Percentiles rank a stretch among this genome's conserved stretches.
These are phyloP conservation scores for Pantala flavescens DNA, from an alignment of 1,140 invertebrate species.

Conservation along the genomic window DNA sequence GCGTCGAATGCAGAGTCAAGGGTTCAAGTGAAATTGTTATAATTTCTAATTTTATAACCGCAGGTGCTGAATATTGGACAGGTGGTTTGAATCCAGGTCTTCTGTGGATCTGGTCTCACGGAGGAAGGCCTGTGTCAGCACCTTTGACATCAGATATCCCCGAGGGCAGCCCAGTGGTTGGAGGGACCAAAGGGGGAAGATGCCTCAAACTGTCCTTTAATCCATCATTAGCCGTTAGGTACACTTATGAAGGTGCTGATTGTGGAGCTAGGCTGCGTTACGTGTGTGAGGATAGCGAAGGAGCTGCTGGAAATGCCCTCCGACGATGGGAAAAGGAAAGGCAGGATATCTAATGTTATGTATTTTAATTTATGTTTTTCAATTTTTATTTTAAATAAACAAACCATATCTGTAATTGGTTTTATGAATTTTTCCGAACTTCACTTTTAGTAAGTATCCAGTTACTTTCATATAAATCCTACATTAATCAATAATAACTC, in stretches of 20 bases:
- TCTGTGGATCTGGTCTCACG: conserved; percentile 74
- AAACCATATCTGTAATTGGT: too few species aligned
- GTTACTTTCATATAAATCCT: too few species aligned
- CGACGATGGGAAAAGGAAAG: too few species aligned
- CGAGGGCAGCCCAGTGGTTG: conserved; percentile 37
- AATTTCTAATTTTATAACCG: too few species aligned
- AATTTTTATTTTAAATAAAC: too few species aligned
- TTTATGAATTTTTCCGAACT: too few species aligned
- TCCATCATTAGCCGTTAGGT: conserved; percentile 41
- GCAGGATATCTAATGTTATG: too few species aligned
- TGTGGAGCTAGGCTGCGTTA: conserved; percentile 52
- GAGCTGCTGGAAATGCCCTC: not conserved
- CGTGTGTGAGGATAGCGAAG: conserved; percentile 47
- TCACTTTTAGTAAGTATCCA: too few species aligned
- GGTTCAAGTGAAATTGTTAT: too few species aligned
- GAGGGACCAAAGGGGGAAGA: conserved; percentile 37
- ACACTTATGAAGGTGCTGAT: conserved; percentile 60
- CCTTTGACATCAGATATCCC: conserved; percentile 27
- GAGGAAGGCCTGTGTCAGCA: conserved; percentile 52
- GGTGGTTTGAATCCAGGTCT: conserved; percentile 71
- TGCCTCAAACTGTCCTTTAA: conserved; percentile 54
- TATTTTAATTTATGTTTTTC: too few species aligned
- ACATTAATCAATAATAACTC: too few species aligned
- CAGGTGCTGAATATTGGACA: conserved; percentile 64
- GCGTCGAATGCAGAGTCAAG: too few species aligned